phyloP scores from a whole-genome alignment of 2,888 invertebrate species.

The Hyposoter dolosus region DNA sequence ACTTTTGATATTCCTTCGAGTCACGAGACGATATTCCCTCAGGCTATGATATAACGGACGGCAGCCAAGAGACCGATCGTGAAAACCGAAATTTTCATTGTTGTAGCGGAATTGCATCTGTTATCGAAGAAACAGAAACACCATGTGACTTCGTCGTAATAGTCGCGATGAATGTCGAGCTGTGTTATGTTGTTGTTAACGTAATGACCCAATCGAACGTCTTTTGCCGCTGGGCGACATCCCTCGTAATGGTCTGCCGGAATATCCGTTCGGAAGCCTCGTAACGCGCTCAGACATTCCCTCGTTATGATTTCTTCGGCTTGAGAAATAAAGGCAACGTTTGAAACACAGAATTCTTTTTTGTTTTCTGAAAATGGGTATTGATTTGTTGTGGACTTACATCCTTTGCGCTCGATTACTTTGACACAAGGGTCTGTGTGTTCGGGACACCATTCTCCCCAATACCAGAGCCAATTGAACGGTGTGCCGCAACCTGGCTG shows the following conservation, averaged over 20 bases:
- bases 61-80: constrained; percentile 59
- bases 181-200: constrained; percentile 95
- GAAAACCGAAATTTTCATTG: constrained; percentile 77
- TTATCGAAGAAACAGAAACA: constrained; percentile 97
- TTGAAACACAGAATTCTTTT: neutral
- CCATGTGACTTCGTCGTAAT: constrained; percentile 93
- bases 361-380: neutral
- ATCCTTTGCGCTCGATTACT: constrained; percentile 93
- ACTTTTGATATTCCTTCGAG: neutral
- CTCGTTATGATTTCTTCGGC: constrained; percentile 93
- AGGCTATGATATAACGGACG: constrained; percentile 49
- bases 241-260: constrained; percentile 97
- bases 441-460: constrained; percentile 93
- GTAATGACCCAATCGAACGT: constrained; percentile 93
- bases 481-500: constrained; percentile 94
- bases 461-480: constrained; percentile 92
- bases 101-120: constrained; percentile 90
- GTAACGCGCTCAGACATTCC: constrained; percentile 93
- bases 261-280: constrained; percentile 92
- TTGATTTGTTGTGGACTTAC: constrained; percentile 84
- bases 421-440: constrained; percentile 95
- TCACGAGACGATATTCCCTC: neutral
- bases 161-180: constrained; percentile 93
- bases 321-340: constrained; percentile 82
- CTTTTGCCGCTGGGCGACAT: constrained; percentile 92